Percentiles rank a stretch among this genome's conserved stretches.
phyloP scores from a whole-genome alignment of 2,797 vertebrate genomes.

The Tiaroga cobitis region DNA sequence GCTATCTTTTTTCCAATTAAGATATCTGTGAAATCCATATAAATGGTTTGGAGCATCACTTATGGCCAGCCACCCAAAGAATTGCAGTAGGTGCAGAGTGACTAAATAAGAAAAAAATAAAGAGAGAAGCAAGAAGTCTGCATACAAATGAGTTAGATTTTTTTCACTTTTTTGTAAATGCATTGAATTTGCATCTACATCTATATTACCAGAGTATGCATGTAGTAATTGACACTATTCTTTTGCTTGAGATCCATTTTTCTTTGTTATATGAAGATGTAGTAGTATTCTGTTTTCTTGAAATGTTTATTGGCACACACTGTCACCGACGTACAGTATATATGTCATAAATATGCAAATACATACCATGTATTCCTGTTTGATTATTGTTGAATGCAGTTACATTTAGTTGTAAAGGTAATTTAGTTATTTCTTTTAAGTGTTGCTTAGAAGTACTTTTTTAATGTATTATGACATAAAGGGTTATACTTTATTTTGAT shows the following conservation, averaged over 20 bases:
- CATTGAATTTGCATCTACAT: not conserved
- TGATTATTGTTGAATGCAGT: no score
- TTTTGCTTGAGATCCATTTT: not conserved
- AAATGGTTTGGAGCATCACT: conserved; percentile 4
- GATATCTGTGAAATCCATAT: conserved; percentile 4
- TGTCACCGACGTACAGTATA: not conserved
- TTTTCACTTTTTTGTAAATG: not conserved
- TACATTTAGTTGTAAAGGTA: no score
- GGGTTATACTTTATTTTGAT: no score
- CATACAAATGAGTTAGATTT: not conserved
- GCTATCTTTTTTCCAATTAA: conserved; percentile 11
- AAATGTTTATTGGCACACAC: not conserved
- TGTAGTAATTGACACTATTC: not conserved
- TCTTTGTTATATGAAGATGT: not conserved
- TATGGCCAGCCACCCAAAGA: not conserved
- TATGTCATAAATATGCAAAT: no score
- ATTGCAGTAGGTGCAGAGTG: not conserved
- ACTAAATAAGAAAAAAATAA: conserved; percentile 3
- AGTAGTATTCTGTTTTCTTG: not conserved
- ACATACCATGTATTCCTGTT: no score
- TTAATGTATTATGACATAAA: no score
- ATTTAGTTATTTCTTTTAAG: no score
- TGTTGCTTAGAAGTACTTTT: no score
- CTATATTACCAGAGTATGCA: not conserved
- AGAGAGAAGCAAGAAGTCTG: not conserved